Percentiles rank a stretch among this genome's conserved stretches.
Conservation (phyloP, 1,140 invertebrate genomes). For the Lepidurus apus region DNA sequence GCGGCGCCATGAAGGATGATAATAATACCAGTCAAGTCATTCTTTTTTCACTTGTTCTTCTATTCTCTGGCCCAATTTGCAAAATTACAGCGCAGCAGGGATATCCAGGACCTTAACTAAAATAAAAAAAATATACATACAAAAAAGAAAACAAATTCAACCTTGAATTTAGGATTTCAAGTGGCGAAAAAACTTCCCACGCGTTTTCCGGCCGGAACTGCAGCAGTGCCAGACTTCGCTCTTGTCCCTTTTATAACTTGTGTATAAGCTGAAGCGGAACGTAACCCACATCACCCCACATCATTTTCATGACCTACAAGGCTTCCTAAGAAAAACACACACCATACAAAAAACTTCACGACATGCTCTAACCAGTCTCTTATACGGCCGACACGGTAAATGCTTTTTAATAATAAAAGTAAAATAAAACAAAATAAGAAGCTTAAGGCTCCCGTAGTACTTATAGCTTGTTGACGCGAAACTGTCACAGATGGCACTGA, state of each 20-base stretch:
- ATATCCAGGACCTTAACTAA: background rate
- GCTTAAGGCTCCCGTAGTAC: no score
- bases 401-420: background rate
- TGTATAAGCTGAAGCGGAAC: constrained; percentile 16
- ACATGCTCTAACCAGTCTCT: background rate
- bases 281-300: background rate
- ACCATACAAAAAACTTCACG: background rate
- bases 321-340: background rate
- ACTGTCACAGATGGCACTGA: no score
- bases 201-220: constrained; percentile 20
- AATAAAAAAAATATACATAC: background rate
- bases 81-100: background rate
- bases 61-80: background rate
- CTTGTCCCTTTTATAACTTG: background rate
- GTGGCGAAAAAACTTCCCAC: background rate
- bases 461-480: no score
- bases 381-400: background rate
- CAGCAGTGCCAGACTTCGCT: background rate
- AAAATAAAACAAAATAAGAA: no score
- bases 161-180: background rate
- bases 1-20: background rate
- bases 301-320: constrained; percentile 11
- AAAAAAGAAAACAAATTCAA: background rate
- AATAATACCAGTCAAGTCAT: background rate
- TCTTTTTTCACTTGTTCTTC: background rate